A percentile compares a stretch with the other conserved stretches of the same genome.
Conservation (phyloP, 2,113 vertebrate genomes). For the Pavo muticus region DNA sequence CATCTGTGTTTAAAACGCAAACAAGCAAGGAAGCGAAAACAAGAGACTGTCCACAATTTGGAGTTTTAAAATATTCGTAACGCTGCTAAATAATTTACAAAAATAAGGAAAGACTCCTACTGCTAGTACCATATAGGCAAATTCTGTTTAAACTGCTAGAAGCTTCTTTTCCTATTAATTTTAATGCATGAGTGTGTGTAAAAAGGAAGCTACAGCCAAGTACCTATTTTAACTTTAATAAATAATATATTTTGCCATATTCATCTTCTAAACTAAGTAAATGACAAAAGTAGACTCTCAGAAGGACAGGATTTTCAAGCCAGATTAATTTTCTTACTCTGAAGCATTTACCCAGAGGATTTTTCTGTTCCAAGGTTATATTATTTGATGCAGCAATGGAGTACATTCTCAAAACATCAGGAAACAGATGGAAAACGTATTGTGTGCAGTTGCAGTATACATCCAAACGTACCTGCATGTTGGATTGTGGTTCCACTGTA, state of each 20-base stretch:
- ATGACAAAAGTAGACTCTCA: slow-evolving; percentile 55
- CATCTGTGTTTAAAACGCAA: slow-evolving; percentile 32
- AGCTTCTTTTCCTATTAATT: slow-evolving; percentile 69
- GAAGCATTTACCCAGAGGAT: slow-evolving; percentile 24
- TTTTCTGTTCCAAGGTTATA: slow-evolving; percentile 35
- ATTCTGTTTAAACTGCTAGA: slow-evolving; percentile 54
- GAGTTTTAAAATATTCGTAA: slow-evolving; percentile 54
- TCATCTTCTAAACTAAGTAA: slow-evolving; percentile 66
- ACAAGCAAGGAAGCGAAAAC: neutral
- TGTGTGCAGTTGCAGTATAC: neutral
- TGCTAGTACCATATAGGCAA: neutral
- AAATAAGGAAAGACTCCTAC: neutral
- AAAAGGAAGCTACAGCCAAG: slow-evolving; percentile 30
- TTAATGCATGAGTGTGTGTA: slow-evolving; percentile 46
- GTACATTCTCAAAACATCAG: neutral
- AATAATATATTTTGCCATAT: slow-evolving; percentile 72
- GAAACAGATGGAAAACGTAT: neutral
- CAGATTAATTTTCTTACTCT: slow-evolving; percentile 17
- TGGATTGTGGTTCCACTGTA: neutral
- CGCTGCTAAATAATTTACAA: slow-evolving; percentile 60
- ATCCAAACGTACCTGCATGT: neutral
- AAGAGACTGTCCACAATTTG: neutral
- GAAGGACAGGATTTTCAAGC: slow-evolving; percentile 53
- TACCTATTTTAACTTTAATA: slow-evolving; percentile 64
- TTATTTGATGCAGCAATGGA: neutral